phyloP scores from a whole-genome alignment of 2,113 vertebrate species.

The Notiomystis cincta region DNA sequence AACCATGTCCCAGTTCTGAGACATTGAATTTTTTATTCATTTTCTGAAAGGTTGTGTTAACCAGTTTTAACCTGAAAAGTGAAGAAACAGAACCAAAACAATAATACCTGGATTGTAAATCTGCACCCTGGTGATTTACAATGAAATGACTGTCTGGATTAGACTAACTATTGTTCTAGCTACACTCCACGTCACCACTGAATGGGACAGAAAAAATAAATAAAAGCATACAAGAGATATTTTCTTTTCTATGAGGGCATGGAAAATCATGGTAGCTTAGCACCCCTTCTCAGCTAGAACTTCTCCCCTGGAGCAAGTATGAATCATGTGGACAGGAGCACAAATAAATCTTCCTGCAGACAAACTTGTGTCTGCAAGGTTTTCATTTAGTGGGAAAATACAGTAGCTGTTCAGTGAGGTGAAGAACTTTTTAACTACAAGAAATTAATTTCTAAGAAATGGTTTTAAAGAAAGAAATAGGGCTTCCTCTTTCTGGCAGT shows the following conservation, averaged over 20 bases:
- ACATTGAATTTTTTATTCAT: neutral
- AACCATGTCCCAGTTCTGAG: neutral
- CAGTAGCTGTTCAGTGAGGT: neutral
- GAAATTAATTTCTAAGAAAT: neutral
- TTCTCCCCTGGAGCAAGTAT: neutral
- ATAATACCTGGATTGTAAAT: constrained; percentile 21
- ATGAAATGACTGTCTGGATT: neutral
- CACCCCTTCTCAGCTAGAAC: neutral
- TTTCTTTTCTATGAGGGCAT: neutral
- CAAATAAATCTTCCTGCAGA: neutral
- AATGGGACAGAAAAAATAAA: neutral
- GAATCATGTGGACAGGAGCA: neutral
- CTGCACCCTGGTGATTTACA: neutral
- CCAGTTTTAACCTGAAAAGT: neutral
- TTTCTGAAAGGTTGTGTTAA: neutral
- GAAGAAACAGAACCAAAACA: neutral
- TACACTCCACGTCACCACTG: neutral
- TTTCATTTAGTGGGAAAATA: neutral
- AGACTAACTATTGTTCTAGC: neutral
- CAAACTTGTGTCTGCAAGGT: neutral
- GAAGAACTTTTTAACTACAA: neutral
- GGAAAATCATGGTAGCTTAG: neutral
- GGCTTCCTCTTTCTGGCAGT: neutral
- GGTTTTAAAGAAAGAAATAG: neutral
- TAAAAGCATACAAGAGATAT: neutral